phyloP scores from a whole-genome alignment of 2,113 vertebrate genomes.

The rabbit (Oryctolagus cuniculus) region mOryCun1.1 NC_091442.1:12991001-12991500 shows the following conservation, averaged over 20 bases:
- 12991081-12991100: neutral
- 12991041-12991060: neutral
- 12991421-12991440: neutral
- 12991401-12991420: neutral
- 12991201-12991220: neutral
- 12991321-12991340: neutral
- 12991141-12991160: neutral
- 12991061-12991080: neutral
- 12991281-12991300: neutral
- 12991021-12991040: neutral
- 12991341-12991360: neutral
- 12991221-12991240: fast-evolving
- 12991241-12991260: neutral
- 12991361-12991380: neutral
- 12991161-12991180: neutral
- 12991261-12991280: neutral
- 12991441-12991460: neutral
- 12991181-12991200: neutral
- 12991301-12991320: neutral
- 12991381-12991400: neutral
- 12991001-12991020: neutral
- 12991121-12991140: neutral
- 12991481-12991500: no score
- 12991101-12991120: neutral
- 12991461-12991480: neutral